Base-by-base conservation (phyloP, 2,888 invertebrate genomes). In the Caenorhabditis drosophilae region DNA sequence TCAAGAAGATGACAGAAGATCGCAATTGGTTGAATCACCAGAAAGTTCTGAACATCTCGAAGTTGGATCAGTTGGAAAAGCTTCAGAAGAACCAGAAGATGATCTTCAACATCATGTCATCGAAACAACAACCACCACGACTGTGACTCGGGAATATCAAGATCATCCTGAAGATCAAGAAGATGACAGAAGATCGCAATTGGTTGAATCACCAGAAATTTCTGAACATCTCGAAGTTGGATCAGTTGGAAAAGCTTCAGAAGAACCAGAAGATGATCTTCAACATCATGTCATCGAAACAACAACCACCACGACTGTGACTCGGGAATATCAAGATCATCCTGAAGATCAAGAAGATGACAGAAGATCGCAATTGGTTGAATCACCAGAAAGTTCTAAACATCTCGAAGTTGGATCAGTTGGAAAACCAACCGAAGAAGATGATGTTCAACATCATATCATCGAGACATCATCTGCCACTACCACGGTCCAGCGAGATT, bases 271-370 rank as follows among this genome's bases (percentile, higher is more conserved):
- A 7, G 53, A 41, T 36, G 49, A 54, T 18, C 48, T 20, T 26
- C 44, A 31, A 31, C 50, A 49, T 35, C 53, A 41, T 26, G 52
- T 53, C 22, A 48, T 35, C 12, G 64, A 60, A 25, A 60, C 48
- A 23, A 68, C 54, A n/a, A 69, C 60, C 12, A 59, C 58, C 4
- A 62, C 62, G 12, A 63, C 55, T 34, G 60, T 60, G 2, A 57
- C 61, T 15, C 47, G 51, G 4, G 63, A 63, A 34, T 36, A 42
- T 7, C 46, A 16, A 25, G 63, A 58, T n/a, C 4, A 31, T 9
- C 49, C 48, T 23, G 46, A 63, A 20, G 20, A 15, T 40, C 47
- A 44, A 22, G 47, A 27, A 4, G 36, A 45, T 16, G 35, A 27
- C 22, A 26, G 23, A 31, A 38, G 42, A 38, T 36, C 42, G 16